Conservation (phyloP, 2,888 invertebrate species). For the Drosophila ustulata region DNA sequence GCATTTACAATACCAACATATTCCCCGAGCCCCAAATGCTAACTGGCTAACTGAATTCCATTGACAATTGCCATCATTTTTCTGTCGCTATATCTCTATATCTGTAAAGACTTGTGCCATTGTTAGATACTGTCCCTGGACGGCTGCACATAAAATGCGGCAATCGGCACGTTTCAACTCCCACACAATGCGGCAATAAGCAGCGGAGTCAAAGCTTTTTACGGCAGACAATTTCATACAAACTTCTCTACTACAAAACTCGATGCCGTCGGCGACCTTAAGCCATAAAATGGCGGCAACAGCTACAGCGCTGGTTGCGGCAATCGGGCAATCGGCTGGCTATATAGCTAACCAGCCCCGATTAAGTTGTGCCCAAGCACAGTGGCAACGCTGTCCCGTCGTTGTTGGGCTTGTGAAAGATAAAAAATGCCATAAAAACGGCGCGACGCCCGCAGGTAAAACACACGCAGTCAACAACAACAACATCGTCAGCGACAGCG, state of each 20-base stretch:
- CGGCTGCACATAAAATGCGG: constrained; percentile 34
- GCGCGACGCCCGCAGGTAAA: constrained; percentile 68
- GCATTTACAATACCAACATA: constrained; percentile 1
- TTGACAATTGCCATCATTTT: constrained; percentile 58
- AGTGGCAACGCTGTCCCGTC: constrained; percentile 36
- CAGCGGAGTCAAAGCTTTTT: constrained; percentile 38
- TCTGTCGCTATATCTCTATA: constrained; percentile 9
- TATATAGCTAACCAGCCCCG: constrained; percentile 19
- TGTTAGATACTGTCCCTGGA: constrained; percentile 45
- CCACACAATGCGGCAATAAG: background rate
- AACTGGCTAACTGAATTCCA: constrained; percentile 33
- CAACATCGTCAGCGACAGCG: constrained; percentile 48
- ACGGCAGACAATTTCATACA: constrained; percentile 39
- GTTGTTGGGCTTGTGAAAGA: constrained; percentile 39
- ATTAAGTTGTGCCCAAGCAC: constrained; percentile 52
- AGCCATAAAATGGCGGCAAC: constrained; percentile 72
- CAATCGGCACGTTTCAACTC: constrained; percentile 72
- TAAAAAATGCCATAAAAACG: constrained; percentile 74
- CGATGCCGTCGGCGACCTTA: constrained; percentile 57
- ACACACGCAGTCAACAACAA: constrained; percentile 60
- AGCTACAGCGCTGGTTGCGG: constrained; percentile 8
- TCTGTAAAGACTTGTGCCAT: constrained; percentile 11
- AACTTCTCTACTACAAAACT: constrained; percentile 43
- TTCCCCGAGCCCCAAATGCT: background rate
- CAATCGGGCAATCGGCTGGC: background rate